Evolutionary conservation across 1,140 invertebrate species (phyloP).

Genomic region (Saccostrea cuccullata): DNA sequence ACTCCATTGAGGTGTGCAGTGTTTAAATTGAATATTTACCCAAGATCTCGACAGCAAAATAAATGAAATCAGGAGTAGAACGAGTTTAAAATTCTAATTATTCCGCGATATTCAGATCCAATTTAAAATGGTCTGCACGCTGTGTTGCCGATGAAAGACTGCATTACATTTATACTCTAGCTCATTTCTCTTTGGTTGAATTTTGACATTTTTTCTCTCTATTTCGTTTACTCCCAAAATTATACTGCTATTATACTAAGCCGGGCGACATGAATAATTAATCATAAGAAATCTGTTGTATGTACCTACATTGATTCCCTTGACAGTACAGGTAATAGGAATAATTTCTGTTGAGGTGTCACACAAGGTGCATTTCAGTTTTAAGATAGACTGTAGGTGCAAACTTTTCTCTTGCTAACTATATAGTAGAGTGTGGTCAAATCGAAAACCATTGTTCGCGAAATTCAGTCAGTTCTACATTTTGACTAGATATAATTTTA

Average conservation of each 20-base stretch:
- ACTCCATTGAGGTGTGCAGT: too few species aligned
- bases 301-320: not conserved
- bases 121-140: not conserved
- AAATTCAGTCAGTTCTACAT: too few species aligned
- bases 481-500: not conserved
- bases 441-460: too few species aligned
- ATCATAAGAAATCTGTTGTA: not conserved
- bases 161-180: not conserved
- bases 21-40: conserved; percentile 2
- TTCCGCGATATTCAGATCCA: not conserved
- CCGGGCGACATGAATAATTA: not conserved
- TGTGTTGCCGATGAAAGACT: not conserved
- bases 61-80: not conserved
- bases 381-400: not conserved
- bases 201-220: not conserved
- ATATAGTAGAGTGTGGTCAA: too few species aligned
- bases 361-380: conserved; percentile 7
- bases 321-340: not conserved
- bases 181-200: not conserved
- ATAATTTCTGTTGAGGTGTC: not conserved
- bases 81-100: not conserved
- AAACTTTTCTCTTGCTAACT: not conserved
- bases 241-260: not conserved
- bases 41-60: not conserved
- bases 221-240: not conserved